These are phyloP conservation scores for Nephrotoma flavescens DNA, from an alignment of 2,888 invertebrate species.

Conservation along the genomic window DNA sequence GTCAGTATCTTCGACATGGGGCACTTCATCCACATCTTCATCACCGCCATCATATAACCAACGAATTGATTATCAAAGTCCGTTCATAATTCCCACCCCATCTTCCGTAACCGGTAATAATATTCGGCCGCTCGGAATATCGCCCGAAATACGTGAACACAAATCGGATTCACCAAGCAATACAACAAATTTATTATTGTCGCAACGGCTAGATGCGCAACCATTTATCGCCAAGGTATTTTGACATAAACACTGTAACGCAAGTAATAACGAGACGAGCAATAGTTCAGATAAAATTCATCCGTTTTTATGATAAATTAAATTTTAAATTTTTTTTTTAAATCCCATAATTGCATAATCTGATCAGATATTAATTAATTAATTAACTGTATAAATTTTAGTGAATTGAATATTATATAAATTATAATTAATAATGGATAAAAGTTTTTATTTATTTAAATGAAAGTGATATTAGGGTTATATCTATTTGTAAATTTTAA, in stretches of 20 bases:
- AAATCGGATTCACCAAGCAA: not conserved
- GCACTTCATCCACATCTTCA: conserved; percentile 9
- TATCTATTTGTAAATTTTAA: not conserved
- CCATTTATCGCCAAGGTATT: conserved; percentile 34
- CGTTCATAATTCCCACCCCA: conserved; percentile 19
- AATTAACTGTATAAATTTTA: not conserved
- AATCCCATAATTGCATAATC: not conserved
- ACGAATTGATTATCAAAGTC: conserved; percentile 20
- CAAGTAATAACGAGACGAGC: conserved; percentile 13
- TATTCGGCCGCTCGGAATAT: not conserved
- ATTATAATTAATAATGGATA: not conserved
- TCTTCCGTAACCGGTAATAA: not conserved
- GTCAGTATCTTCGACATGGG: not conserved
- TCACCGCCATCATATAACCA: conserved; percentile 7
- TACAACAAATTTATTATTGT: not conserved
- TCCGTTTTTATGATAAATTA: not conserved
- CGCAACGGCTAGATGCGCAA: conserved; percentile 14
- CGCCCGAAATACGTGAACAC: not conserved
- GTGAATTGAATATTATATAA: not conserved
- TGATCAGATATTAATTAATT: not conserved
- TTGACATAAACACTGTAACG: conserved; percentile 32
- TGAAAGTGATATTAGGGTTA: not conserved
- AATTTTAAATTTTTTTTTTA: not conserved
- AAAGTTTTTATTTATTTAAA: not conserved
- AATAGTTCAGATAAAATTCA: not conserved